Percentiles rank a stretch among this genome's conserved stretches.
These are phyloP conservation scores for Chlorops oryzae DNA, from an alignment of 1,140 invertebrate genomes.

Conservation along the genomic window DNA sequence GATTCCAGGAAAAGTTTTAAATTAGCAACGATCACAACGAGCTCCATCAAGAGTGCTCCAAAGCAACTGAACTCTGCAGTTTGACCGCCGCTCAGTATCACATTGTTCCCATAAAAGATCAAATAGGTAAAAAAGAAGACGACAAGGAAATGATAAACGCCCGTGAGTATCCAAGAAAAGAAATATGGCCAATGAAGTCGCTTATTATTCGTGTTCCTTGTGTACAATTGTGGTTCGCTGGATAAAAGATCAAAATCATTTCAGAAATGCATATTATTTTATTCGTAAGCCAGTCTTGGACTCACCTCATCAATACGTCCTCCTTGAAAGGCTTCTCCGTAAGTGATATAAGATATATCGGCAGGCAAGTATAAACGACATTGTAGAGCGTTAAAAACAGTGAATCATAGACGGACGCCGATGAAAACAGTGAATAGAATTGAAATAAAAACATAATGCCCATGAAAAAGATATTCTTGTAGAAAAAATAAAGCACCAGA, in stretches of 20 bases:
- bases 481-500: slow-evolving; percentile 80
- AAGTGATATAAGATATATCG: slow-evolving; percentile 63
- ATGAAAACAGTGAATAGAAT: slow-evolving; percentile 57
- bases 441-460: slow-evolving; percentile 55
- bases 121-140: slow-evolving; percentile 49
- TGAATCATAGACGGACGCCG: slow-evolving; percentile 63
- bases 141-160: slow-evolving; percentile 51
- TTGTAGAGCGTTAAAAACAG: slow-evolving; percentile 71
- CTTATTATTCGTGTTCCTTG: slow-evolving; percentile 58
- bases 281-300: slow-evolving; percentile 15
- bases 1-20: slow-evolving; percentile 60
- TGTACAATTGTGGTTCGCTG: slow-evolving; percentile 64
- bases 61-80: slow-evolving; percentile 50
- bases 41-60: slow-evolving; percentile 51
- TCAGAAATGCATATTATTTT: background rate
- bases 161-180: slow-evolving; percentile 58
- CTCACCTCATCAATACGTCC: slow-evolving; percentile 54
- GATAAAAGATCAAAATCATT: slow-evolving; percentile 14
- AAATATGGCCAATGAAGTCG: slow-evolving; percentile 61
- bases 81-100: slow-evolving; percentile 48
- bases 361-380: slow-evolving; percentile 65
- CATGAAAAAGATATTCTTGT: slow-evolving; percentile 74
- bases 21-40: slow-evolving; percentile 50
- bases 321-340: slow-evolving; percentile 64
- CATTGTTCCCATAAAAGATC: slow-evolving; percentile 43